Conservation (phyloP, 2,888 invertebrate genomes). For the Scaptomyza cyrtandrae region DNA sequence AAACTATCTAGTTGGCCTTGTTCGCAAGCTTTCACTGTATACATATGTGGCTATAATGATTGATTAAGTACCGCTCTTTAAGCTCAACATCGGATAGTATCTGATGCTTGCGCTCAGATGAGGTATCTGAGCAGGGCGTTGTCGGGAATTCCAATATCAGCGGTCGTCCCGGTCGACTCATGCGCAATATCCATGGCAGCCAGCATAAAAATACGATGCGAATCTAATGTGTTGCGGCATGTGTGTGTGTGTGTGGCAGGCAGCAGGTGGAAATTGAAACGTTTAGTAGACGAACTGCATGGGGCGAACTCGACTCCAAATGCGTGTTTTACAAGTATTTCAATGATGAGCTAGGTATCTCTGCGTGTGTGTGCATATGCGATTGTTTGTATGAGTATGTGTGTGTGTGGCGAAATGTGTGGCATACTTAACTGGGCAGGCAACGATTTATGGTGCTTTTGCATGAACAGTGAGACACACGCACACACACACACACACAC, state of each 20-base stretch:
- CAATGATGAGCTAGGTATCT: conserved; percentile 21
- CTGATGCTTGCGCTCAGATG: conserved; percentile 88
- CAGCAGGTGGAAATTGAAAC: conserved; percentile 71
- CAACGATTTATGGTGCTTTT: conserved; percentile 73
- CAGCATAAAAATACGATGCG: conserved; percentile 97
- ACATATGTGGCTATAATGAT: conserved; percentile 3
- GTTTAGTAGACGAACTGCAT: conserved; percentile 67
- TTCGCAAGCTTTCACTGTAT: background rate
- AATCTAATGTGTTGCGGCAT: conserved; percentile 86
- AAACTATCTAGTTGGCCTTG: too few species aligned
- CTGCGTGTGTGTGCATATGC: conserved; percentile 1
- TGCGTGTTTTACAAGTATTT: conserved; percentile 59
- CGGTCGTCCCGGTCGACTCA: conserved; percentile 90
- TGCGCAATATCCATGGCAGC: conserved; percentile 98
- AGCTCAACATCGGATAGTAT: conserved; percentile 94
- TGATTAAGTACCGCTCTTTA: conserved; percentile 87
- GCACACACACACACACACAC: conserved; percentile 19
- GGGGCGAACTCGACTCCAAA: conserved; percentile 60
- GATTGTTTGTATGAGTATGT: conserved; percentile 14
- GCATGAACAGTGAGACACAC: conserved; percentile 58
- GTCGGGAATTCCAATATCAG: conserved; percentile 85
- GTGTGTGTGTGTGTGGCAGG: conserved; percentile 24
- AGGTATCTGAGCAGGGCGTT: conserved; percentile 86
- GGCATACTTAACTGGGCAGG: conserved; percentile 55
- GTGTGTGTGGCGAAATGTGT: conserved; percentile 35